Evolutionary conservation across 2,113 vertebrate genomes (phyloP), one percentile per base, ranked within the genome.

Genomic region (Paralichthys olivaceus): DNA sequence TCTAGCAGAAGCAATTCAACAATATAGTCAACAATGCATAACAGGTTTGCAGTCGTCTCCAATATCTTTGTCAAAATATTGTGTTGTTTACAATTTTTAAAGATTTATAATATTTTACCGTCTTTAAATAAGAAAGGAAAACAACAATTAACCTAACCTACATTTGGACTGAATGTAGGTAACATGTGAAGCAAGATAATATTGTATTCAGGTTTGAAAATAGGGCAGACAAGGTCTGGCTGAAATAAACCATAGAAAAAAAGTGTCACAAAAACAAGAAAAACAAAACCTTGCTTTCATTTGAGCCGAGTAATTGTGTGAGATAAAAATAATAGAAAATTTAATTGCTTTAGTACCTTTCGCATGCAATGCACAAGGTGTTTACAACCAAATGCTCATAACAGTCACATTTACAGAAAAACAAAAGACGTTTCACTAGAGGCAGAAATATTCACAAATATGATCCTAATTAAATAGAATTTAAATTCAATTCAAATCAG

Each of bases 311-410:
- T 29, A 45, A 49, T 26, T 34, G 47, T 17, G 19, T 22, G 68
- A 58, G 43, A 69, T 53, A 54, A 61, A 40, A 60, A 45, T 55
- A 62, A 56, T 23, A 45, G 57, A 25, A 53, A 54, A 77, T 57
- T 23, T 7, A 61, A 82, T 73, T 63, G 25, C 63, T 59, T 69
- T 59, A 26, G 23, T 56, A 59, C 43, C 37, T 72, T 61, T 60
- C 32, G 37, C 19, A 51, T 4, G 3, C 14, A 40, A 26, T 7
- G 55, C n/a, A 51, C 55, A 32, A 40, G 7, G 26, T 19, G 15
- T 57, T 61, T 40, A 34, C 23, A 56, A 56, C 26, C 15, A 62
- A 49, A 56, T 0, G 17, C 32, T 60, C 28, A 19, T 51, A 28
- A 63, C 17, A 28, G 32, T 49, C 47, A 63, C 37, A 70, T 45